Evolutionary conservation across 2,797 vertebrate species (phyloP).

Genomic region (Cetoscarus ocellatus): DNA sequence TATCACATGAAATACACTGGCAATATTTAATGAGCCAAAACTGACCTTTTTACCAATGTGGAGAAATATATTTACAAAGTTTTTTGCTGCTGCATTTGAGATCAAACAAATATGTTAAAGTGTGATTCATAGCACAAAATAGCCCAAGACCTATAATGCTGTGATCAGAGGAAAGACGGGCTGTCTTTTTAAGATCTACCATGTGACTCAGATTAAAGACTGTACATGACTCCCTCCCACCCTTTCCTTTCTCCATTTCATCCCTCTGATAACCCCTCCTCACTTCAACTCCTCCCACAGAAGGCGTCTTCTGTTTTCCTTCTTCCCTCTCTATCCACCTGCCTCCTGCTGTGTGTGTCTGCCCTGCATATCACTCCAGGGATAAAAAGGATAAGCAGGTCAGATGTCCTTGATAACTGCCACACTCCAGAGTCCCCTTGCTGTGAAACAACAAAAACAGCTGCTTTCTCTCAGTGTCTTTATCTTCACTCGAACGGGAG

Average conservation of each 20-base stretch:
- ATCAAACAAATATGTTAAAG: conserved; percentile 29
- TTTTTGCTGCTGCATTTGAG: conserved; percentile 12
- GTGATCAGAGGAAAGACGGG: conserved; percentile 64
- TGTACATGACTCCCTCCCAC: conserved; percentile 61
- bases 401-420: conserved; percentile 67
- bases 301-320: conserved; percentile 58
- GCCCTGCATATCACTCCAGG: conserved; percentile 66
- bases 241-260: conserved; percentile 62
- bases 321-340: conserved; percentile 52
- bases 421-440: conserved; percentile 37
- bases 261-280: conserved; percentile 56
- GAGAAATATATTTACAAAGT: conserved; percentile 3
- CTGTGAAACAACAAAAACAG: conserved; percentile 51
- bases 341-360: conserved; percentile 62
- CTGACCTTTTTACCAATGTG: background rate
- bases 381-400: conserved; percentile 70
- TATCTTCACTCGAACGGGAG: conserved; percentile 22
- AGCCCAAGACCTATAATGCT: conserved; percentile 37
- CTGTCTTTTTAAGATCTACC: conserved; percentile 70
- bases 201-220: conserved; percentile 81
- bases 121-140: conserved; percentile 23
- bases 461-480: conserved; percentile 48
- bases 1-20: background rate
- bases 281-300: conserved; percentile 46
- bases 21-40: conserved; percentile 4